phyloP scores from a whole-genome alignment of 2,797 vertebrate genomes.

The Channa striata region DNA sequence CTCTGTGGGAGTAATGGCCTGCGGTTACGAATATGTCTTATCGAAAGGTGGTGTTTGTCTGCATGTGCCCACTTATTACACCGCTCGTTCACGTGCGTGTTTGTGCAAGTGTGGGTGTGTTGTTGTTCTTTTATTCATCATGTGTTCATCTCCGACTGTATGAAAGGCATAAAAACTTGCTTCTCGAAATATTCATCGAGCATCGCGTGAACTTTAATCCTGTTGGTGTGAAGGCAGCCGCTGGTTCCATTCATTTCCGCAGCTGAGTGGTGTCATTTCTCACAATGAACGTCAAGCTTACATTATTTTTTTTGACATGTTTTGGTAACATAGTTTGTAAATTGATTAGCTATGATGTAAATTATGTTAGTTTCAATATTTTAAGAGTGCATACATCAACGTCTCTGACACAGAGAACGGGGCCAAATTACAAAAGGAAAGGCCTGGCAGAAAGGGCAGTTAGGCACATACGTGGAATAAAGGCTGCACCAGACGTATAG shows the following conservation, averaged over 20 bases:
- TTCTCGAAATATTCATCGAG: neutral
- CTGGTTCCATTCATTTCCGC: neutral
- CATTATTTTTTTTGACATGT: neutral
- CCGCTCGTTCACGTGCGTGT: neutral
- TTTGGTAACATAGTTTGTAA: neutral
- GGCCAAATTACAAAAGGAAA: neutral
- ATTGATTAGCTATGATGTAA: neutral
- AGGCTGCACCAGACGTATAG: neutral
- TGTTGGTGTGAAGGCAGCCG: neutral
- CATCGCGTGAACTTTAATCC: neutral
- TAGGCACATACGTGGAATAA: too few species aligned
- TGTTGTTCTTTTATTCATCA: slow-evolving; percentile 5
- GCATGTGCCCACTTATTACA: slow-evolving; percentile 6
- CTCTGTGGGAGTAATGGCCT: slow-evolving; percentile 58
- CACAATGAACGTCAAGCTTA: neutral
- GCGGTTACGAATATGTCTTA: slow-evolving; percentile 46
- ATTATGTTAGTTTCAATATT: neutral
- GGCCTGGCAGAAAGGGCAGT: too few species aligned
- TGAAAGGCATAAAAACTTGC: neutral
- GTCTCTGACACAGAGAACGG: neutral
- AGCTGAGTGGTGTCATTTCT: neutral
- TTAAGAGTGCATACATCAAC: neutral
- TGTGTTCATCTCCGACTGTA: neutral
- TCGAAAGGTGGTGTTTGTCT: slow-evolving; percentile 36
- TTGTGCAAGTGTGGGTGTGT: neutral